Conservation (phyloP, 2,797 vertebrate species). For the Enteromius fasciolatus region DNA sequence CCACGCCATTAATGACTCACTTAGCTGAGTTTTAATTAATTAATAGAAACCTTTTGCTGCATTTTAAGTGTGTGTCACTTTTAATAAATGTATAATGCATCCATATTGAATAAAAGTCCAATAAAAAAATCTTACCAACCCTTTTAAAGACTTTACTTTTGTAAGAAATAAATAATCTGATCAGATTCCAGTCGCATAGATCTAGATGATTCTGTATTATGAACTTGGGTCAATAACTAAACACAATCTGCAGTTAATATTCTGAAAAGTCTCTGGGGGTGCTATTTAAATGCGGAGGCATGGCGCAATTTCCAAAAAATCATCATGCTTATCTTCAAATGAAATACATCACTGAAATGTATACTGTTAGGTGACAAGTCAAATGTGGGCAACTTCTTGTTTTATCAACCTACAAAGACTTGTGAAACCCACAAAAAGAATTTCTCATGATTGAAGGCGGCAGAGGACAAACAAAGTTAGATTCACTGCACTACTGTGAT, state of each 20-base stretch:
- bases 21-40: background rate
- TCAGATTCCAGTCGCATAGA: background rate
- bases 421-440: background rate
- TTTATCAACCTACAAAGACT: slow-evolving; percentile 10
- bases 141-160: background rate
- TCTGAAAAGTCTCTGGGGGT: background rate
- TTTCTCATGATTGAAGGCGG: background rate
- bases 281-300: background rate
- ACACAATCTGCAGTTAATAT: background rate
- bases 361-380: background rate
- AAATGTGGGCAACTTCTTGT: slow-evolving; percentile 1
- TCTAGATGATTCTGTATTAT: background rate
- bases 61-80: background rate
- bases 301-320: background rate
- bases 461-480: background rate
- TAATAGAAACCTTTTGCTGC: background rate
- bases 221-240: background rate
- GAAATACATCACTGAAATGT: background rate
- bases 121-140: background rate
- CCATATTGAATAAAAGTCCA: no score
- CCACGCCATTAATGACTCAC: no score
- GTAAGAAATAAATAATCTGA: background rate
- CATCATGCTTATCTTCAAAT: background rate
- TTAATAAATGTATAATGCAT: background rate
- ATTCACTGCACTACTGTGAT: background rate